Conservation (phyloP, 2,888 invertebrate species). For the Andrena fulva region DNA sequence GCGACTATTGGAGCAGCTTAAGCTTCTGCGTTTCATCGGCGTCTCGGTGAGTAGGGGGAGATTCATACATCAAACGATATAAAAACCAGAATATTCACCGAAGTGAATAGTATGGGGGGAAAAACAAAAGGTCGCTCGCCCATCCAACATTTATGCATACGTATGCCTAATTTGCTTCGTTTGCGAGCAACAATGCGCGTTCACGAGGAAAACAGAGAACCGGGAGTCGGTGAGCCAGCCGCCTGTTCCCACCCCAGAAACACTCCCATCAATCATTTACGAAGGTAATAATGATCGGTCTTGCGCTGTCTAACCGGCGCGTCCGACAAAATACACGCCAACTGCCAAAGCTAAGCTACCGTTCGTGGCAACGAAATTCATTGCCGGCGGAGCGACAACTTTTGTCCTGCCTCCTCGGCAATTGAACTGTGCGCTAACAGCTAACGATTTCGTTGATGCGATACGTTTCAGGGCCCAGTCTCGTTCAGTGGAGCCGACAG, state of each 20-base stretch:
- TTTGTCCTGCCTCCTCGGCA: neutral
- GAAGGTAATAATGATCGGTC: constrained; percentile 12
- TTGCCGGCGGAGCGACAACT: neutral
- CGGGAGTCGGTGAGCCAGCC: neutral
- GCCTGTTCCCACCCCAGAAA: too few species aligned
- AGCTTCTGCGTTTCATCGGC: constrained; percentile 91
- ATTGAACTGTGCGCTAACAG: neutral
- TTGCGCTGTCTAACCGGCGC: neutral
- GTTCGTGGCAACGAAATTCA: neutral
- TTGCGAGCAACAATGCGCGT: neutral
- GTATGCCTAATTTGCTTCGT: neutral
- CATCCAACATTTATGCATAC: neutral
- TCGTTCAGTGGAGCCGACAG: constrained; percentile 95
- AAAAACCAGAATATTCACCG: too few species aligned
- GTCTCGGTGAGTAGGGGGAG: constrained; percentile 90
- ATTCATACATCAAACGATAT: neutral
- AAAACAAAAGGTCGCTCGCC: neutral
- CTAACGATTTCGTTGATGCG: neutral
- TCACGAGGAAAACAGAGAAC: neutral
- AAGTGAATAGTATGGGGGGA: neutral
- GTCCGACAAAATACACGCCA: neutral
- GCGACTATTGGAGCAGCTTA: constrained; percentile 90
- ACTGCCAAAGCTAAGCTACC: neutral
- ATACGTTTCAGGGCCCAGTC: constrained; percentile 91
- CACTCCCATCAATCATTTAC: constrained; percentile 29